These are phyloP conservation scores for Poecile atricapillus DNA, from an alignment of 2,113 vertebrate genomes.

Conservation along the genomic window DNA sequence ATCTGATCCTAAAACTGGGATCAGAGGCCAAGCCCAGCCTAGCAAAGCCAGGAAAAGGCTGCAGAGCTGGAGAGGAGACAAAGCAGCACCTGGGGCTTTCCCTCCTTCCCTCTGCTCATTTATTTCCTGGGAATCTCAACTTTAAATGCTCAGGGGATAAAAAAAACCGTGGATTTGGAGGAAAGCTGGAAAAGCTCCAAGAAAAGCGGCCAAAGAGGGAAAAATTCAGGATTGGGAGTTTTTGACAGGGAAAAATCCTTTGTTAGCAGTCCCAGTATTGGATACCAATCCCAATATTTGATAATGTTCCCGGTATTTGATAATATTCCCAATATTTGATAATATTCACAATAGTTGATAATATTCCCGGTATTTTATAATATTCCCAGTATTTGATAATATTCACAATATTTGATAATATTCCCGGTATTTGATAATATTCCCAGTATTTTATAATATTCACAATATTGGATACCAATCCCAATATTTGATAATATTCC, in stretches of 20 bases:
- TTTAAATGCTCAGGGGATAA: background rate
- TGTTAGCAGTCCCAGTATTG: background rate
- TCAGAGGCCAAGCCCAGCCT: background rate
- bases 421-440: background rate
- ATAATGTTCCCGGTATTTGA: background rate
- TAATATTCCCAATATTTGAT: background rate
- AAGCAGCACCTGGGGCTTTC: rapidly evolving
- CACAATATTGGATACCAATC: background rate
- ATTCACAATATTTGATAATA: background rate
- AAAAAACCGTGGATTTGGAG: rapidly evolving
- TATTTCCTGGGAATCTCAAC: background rate
- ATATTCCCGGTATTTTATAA: rapidly evolving
- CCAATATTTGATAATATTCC: no score
- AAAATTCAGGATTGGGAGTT: no score
- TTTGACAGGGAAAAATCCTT: background rate
- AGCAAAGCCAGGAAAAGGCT: background rate
- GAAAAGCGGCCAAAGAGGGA: background rate
- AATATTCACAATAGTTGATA: no score
- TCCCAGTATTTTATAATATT: background rate
- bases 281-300: background rate
- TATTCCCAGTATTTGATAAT: background rate
- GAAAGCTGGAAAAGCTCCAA: background rate
- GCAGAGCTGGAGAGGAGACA: background rate
- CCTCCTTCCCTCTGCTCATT: background rate
- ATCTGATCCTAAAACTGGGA: rapidly evolving